Base-by-base conservation (phyloP, 2,113 vertebrate genomes). In the Lepus europaeus region DNA sequence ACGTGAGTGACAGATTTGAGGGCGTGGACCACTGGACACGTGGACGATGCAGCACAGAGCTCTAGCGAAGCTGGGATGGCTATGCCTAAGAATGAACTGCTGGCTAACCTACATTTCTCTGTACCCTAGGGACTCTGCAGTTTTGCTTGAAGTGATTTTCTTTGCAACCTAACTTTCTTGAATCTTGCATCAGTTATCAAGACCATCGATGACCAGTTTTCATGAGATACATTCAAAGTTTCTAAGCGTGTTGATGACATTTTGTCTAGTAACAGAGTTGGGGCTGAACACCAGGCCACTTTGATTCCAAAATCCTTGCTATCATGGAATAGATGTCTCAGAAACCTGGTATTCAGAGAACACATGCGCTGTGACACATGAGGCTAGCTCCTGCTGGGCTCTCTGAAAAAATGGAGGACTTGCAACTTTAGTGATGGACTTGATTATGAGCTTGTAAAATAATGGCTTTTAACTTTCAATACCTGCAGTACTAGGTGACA, bases 41-140 rank as follows among this genome's bases (percentile, higher is more conserved):
- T 31, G 14, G 56, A 93, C 22, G 5, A 22, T 36, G 0, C 1
- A 14, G 39, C 3, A 36, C 36, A 51, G 33, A 45, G 10, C 1
- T 68, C 1, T 0, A 29, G 7, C n/a, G 49, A 51, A 33, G 5
- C 23, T 63, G n/a, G 5, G 45, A 27, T 33, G 49, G 2, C 36
- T 12, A 3, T 22, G 9, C 2, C 0, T 3, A 9, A 61, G 19
- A 16, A 9, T 5, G 3, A 31, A 12, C 51, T 29, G 19, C 8
- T 39, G 19, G 12, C 11, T 19, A 9, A 23, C 22, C 16, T 5
- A 36, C 3, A 1, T 19, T 82, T 63, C 3, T 19, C n/a, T 49
- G 0, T 49, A 6, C 17, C 39, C 16, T 33, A 29, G 16, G 12
- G 29, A 70, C 25, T 72, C 10, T 80, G 29, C 31, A 87, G 5